Percentiles rank a stretch among this genome's conserved stretches.
phyloP scores from a whole-genome alignment of 2,113 vertebrate species.

The Paramisgurnus dabryanus region DNA sequence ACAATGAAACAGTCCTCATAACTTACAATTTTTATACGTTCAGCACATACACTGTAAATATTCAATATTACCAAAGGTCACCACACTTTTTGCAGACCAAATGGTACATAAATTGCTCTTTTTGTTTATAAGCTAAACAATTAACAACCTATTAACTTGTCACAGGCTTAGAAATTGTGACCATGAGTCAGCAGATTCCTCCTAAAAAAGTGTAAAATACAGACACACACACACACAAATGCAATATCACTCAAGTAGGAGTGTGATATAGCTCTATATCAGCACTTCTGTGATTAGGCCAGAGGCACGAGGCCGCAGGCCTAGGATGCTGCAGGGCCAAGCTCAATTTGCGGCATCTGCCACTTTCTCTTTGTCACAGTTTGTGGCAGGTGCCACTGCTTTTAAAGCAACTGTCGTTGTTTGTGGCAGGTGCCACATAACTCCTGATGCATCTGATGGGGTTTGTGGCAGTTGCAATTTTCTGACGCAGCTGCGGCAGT shows the following conservation, averaged over 20 bases:
- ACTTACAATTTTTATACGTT: not conserved
- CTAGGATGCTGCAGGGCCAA: no score
- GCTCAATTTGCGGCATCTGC: no score
- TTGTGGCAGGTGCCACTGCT: no score
- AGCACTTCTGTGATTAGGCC: no score
- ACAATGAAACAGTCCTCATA: not conserved
- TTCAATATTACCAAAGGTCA: not conserved
- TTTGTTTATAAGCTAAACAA: conserved; percentile 1
- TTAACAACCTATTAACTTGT: not conserved
- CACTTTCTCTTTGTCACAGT: no score
- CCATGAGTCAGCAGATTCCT: not conserved
- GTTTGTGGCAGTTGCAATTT: no score
- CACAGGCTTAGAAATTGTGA: not conserved
- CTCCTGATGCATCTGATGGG: no score
- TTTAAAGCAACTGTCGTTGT: no score
- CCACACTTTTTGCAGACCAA: not conserved
- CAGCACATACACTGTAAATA: not conserved
- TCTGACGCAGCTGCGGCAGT: no score
- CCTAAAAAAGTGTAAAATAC: not conserved
- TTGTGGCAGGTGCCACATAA: no score
- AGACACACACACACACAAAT: not conserved
- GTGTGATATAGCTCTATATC: no score
- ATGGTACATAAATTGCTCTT: not conserved
- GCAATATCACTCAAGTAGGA: not conserved
- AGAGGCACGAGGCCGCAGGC: no score